phyloP scores from a whole-genome alignment of 2,888 invertebrate species.

The Trilocha varians region DNA sequence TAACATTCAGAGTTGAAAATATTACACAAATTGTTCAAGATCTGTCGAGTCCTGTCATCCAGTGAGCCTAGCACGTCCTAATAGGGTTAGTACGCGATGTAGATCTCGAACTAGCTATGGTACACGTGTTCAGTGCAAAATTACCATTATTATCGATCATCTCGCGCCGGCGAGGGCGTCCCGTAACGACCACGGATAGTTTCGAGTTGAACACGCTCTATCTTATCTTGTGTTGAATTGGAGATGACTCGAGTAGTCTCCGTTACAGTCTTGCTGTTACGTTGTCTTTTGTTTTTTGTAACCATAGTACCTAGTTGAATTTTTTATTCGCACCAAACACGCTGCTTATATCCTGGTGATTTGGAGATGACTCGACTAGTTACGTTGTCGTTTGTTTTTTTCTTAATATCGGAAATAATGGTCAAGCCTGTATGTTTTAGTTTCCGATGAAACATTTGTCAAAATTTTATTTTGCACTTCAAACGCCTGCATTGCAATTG shows the following conservation, averaged over 20 bases:
- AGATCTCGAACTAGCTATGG: conserved; percentile 56
- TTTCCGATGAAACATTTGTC: too few species aligned
- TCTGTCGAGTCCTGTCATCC: conserved; percentile 31
- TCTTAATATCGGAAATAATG: too few species aligned
- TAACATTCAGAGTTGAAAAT: too few species aligned
- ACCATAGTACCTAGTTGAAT: too few species aligned
- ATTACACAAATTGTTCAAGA: neutral
- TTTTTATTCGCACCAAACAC: too few species aligned
- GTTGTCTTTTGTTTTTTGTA: conserved; percentile 40
- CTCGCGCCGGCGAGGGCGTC: conserved; percentile 55
- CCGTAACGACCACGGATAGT: conserved; percentile 66
- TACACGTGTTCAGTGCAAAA: conserved; percentile 65
- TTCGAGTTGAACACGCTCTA: conserved; percentile 42
- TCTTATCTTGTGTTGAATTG: conserved; percentile 41
- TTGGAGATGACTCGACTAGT: too few species aligned
- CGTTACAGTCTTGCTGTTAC: conserved; percentile 40
- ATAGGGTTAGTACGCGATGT: conserved; percentile 54
- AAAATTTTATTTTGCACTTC: too few species aligned
- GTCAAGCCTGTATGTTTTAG: too few species aligned
- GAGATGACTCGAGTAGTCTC: conserved; percentile 24
- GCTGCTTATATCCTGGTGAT: too few species aligned
- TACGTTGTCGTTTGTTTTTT: too few species aligned
- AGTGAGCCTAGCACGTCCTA: conserved; percentile 50
- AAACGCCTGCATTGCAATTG: too few species aligned
- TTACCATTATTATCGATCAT: conserved; percentile 74